Percentiles rank a stretch among this genome's conserved stretches.
Evolutionary conservation across 2,888 invertebrate genomes (phyloP).

Genomic region (Metacarcinus magister): DNA sequence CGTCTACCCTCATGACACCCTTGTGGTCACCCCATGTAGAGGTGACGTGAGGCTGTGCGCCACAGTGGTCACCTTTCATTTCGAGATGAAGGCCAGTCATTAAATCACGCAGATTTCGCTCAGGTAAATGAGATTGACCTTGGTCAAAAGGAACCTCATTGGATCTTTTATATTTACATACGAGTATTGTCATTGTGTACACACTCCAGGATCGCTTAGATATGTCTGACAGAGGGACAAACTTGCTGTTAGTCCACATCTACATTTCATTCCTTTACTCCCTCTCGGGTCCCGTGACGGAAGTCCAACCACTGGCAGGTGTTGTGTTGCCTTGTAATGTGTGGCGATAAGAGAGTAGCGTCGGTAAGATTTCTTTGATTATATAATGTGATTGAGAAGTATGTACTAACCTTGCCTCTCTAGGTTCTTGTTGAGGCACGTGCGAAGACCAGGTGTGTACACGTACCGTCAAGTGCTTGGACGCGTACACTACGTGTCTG

Average conservation of each 20-base stretch:
- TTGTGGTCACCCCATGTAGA: not conserved
- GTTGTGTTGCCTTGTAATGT: not conserved
- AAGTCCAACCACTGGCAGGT: not conserved
- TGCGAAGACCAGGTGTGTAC: not conserved
- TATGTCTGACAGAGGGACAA: not conserved
- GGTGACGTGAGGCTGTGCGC: not conserved
- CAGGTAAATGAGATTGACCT: not conserved
- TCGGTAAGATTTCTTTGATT: not conserved
- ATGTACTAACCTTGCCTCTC: not conserved
- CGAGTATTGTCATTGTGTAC: not conserved
- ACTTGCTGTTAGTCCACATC: not conserved
- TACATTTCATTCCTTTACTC: not conserved
- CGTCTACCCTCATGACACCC: not conserved
- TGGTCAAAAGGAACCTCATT: not conserved
- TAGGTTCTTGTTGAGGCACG: not conserved
- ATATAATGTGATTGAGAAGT: not conserved
- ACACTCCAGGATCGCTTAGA: not conserved
- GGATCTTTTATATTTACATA: not conserved
- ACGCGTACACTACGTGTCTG: no score
- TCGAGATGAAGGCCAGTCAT: not conserved
- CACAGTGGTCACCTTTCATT: not conserved
- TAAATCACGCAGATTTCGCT: not conserved
- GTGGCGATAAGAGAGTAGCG: not conserved
- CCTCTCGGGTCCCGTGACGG: not conserved
- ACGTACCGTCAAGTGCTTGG: no score